phyloP scores from a whole-genome alignment of 2,113 vertebrate genomes.

The Passer montanus region DNA sequence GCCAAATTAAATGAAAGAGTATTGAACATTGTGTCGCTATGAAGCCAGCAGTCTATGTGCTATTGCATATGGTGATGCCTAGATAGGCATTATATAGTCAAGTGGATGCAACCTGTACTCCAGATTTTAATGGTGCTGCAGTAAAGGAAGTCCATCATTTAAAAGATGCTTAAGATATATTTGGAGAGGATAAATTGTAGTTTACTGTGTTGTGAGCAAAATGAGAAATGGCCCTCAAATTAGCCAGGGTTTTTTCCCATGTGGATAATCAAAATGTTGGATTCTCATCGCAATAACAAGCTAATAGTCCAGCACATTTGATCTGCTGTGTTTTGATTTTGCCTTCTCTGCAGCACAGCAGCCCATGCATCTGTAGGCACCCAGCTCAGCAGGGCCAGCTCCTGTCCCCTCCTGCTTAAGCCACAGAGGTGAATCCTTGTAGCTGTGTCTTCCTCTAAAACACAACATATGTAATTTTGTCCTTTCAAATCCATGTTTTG shows the following conservation, averaged over 20 bases:
- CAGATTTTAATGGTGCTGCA: background rate
- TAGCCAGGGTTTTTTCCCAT: background rate
- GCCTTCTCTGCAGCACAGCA: background rate
- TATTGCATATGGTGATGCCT: background rate
- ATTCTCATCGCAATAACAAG: background rate
- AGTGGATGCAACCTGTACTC: background rate
- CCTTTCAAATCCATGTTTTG: background rate
- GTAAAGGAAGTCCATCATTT: background rate
- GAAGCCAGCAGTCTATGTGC: background rate
- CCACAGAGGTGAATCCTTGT: background rate
- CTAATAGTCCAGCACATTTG: background rate
- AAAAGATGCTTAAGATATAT: background rate
- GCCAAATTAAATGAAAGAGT: background rate
- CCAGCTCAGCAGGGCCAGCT: background rate
- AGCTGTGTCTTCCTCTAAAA: background rate
- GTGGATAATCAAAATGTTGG: background rate
- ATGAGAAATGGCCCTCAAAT: background rate
- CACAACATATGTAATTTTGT: background rate
- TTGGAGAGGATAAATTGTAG: background rate
- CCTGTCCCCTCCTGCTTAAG: background rate
- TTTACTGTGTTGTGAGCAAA: background rate
- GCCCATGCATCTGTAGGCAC: background rate
- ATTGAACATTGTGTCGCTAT: background rate
- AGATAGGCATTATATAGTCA: rapidly evolving
- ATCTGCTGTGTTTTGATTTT: background rate